These are phyloP conservation scores for Alaudala cheleensis DNA, from an alignment of 2,113 vertebrate species.

Conservation along the genomic window DNA sequence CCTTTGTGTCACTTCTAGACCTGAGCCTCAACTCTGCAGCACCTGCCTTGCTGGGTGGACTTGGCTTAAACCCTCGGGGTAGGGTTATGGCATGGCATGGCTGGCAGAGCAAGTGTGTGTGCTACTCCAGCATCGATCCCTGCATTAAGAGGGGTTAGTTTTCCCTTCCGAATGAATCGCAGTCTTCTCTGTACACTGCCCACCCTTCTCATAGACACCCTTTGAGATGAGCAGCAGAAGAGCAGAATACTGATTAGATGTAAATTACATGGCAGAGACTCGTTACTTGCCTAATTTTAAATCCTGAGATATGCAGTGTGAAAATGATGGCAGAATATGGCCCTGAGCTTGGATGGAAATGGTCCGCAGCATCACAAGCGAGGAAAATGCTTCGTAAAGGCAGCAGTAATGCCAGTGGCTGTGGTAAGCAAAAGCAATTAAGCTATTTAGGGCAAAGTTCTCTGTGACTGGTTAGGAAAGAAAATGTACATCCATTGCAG, in stretches of 20 bases:
- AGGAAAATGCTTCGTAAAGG: constrained; percentile 57
- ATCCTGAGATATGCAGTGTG: constrained; percentile 58
- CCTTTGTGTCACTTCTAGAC: constrained; percentile 9
- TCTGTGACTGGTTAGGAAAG: background rate
- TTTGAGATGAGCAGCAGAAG: constrained; percentile 47
- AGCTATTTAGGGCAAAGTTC: constrained; percentile 46
- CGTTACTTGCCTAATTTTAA: constrained; percentile 63
- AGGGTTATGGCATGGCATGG: background rate
- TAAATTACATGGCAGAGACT: constrained; percentile 62
- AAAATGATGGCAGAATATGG: constrained; percentile 60
- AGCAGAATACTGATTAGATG: constrained; percentile 62
- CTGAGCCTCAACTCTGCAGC: background rate
- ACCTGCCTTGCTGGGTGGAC: background rate
- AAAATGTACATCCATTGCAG: background rate
- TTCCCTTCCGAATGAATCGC: constrained; percentile 26
- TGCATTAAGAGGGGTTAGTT: background rate
- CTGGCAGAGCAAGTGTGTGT: background rate
- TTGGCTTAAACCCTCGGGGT: background rate
- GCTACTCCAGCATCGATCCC: background rate
- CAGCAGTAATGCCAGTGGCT: background rate
- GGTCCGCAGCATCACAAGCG: constrained; percentile 25
- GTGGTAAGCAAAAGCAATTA: background rate
- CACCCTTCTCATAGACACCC: constrained; percentile 58
- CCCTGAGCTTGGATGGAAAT: constrained; percentile 55
- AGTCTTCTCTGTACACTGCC: constrained; percentile 8